phyloP scores from a whole-genome alignment of 2,797 vertebrate genomes.

The Bovichtus variegatus region DNA sequence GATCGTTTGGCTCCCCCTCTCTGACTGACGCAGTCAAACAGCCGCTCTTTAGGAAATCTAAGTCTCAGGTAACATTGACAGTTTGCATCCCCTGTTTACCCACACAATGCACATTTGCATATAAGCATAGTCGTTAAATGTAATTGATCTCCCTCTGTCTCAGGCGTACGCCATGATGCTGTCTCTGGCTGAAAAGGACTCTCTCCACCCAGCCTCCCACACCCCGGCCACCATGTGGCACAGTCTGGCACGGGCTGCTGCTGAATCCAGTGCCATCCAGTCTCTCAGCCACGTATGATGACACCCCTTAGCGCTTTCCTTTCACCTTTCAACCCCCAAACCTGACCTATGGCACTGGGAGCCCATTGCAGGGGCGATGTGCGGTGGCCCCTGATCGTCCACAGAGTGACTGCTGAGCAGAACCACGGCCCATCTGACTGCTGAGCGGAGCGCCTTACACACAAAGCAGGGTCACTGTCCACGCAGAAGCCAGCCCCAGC shows the following conservation, averaged over 20 bases:
- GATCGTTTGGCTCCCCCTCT: constrained; percentile 90
- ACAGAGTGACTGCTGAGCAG: constrained; percentile 96
- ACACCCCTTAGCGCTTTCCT: constrained; percentile 45
- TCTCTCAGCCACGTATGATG: constrained; percentile 99
- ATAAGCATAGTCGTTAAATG: not conserved
- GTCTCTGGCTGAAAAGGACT: constrained; percentile 97
- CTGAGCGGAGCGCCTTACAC: constrained; percentile 89
- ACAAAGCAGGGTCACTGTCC: constrained; percentile 88
- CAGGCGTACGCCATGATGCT: constrained; percentile 99
- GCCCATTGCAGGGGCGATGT: constrained; percentile 85
- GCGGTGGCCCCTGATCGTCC: constrained; percentile 86
- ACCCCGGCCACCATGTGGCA: constrained; percentile 95
- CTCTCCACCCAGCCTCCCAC: constrained; percentile 91
- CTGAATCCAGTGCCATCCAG: constrained; percentile 96
- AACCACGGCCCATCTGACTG: constrained; percentile 83
- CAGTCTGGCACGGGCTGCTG: constrained; percentile 93
- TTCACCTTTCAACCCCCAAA: constrained; percentile 56
- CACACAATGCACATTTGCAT: not conserved
- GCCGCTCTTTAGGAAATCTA: constrained; percentile 97
- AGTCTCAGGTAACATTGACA: constrained; percentile 92
- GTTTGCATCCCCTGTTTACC: not conserved
- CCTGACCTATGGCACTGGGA: constrained; percentile 84
- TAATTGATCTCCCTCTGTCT: not conserved
- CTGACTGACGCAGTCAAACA: constrained; percentile 94
- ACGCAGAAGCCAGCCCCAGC: constrained; percentile 59